phyloP scores from a whole-genome alignment of 2,113 vertebrate species.

The Plectropomus leopardus region DNA sequence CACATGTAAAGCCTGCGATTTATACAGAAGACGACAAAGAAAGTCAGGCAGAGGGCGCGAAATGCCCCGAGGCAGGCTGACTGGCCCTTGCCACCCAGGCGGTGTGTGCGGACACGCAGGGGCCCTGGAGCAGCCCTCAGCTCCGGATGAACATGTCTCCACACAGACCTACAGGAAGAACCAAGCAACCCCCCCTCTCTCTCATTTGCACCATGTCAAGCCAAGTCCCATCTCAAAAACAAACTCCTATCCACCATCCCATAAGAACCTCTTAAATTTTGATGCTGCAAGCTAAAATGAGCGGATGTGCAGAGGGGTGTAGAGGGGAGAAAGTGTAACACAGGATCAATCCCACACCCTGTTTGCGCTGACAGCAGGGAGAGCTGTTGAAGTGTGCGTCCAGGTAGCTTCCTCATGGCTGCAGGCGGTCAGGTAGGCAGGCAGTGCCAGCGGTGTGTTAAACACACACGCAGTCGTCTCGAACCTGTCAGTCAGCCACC shows the following conservation, averaged over 20 bases:
- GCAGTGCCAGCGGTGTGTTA: constrained; percentile 70
- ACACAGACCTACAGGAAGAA: constrained; percentile 81
- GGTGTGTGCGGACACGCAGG: constrained; percentile 77
- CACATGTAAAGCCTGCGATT: constrained; percentile 49
- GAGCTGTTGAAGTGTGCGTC: constrained; percentile 65
- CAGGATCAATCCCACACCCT: constrained; percentile 65
- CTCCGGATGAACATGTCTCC: constrained; percentile 85
- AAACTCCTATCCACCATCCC: constrained; percentile 51
- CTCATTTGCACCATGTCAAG: constrained; percentile 85
- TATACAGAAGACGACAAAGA: constrained; percentile 67
- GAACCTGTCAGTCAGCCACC: constrained; percentile 74
- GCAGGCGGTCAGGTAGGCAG: constrained; percentile 74
- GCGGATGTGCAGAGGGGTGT: constrained; percentile 37
- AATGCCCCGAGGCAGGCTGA: constrained; percentile 86
- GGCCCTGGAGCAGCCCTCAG: constrained; percentile 70
- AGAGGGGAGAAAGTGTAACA: constrained; percentile 45
- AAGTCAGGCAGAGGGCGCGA: constrained; percentile 74
- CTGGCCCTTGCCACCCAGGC: constrained; percentile 84
- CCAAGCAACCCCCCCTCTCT: constrained; percentile 57
- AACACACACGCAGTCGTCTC: constrained; percentile 72
- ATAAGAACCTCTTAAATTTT: constrained; percentile 74
- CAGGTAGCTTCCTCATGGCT: constrained; percentile 74
- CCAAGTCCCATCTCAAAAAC: constrained; percentile 72
- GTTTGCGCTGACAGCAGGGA: constrained; percentile 73
- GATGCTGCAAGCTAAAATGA: constrained; percentile 67